Conservation (phyloP, 2,888 invertebrate species). For the Drosophila merina region DNA sequence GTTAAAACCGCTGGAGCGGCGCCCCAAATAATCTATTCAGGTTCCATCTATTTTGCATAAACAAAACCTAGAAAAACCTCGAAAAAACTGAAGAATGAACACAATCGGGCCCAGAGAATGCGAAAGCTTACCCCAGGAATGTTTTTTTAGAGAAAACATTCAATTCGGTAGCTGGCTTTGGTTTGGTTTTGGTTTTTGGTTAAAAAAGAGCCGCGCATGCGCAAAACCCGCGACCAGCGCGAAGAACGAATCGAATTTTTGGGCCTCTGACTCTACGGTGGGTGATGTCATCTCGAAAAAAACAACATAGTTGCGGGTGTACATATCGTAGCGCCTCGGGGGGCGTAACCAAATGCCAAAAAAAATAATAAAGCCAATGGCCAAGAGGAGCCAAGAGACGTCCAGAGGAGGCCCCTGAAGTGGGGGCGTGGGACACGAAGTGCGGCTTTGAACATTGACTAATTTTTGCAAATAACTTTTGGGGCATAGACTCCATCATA, state of each 20-base stretch:
- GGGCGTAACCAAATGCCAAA: constrained; percentile 62
- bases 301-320: constrained; percentile 46
- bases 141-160: constrained; percentile 8
- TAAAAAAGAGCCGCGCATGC: constrained; percentile 60
- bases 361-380: constrained; percentile 38
- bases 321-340: constrained; percentile 55
- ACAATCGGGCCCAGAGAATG: constrained; percentile 19
- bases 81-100: constrained; percentile 6
- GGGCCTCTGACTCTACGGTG: constrained; percentile 19
- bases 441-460: constrained; percentile 59
- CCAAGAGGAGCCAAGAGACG: not conserved
- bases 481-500: constrained; percentile 55
- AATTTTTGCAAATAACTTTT: constrained; percentile 79
- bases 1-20: constrained; percentile 38
- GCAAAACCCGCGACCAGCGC: constrained; percentile 48
- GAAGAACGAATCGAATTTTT: constrained; percentile 39
- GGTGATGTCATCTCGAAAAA: constrained; percentile 36
- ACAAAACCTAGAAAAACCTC: constrained; percentile 13
- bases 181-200: not conserved
- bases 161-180: constrained; percentile 40
- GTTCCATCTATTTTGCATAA: constrained; percentile 27
- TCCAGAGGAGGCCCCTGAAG: not conserved
- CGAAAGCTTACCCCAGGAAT: constrained; percentile 4
- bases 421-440: constrained; percentile 3
- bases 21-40: constrained; percentile 39